Base-by-base conservation (phyloP, 1,140 invertebrate species). In the Aphelenchoides besseyi region DNA sequence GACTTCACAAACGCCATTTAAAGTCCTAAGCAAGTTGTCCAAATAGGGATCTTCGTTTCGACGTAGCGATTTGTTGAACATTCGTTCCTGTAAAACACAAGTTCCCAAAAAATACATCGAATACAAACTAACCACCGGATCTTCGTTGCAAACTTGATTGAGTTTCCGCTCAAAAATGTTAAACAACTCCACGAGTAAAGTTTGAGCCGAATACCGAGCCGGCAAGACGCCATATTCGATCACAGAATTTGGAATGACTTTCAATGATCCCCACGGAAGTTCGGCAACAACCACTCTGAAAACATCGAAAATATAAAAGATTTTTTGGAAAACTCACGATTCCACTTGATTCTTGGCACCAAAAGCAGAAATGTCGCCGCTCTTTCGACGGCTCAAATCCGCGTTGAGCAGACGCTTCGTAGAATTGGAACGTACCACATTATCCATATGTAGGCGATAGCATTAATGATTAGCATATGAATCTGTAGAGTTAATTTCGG, bases 1-100 rank as follows among this genome's bases (percentile, higher is more conserved):
- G 85, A 98, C 93, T 85, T 99, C 96, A 35, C 78, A 80, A 26
- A 83, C 41, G n/a, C 76, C 73, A 63, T 73, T 55, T 2, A 83
- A 53, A 23, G 82, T 76, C 26, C 77, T 36, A 32, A 83, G 63
- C 12, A 83, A 62, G 53, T 84, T 84, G 52, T 83, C 81, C 35
- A 83, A 70, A 70, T 84, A 75, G 0, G 70, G 35, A 68, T 83
- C 82, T 33, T 82, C 83, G 5, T 74, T 73, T 36, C 83, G 54
- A 63, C 76, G 70, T 23, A 83, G 55, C 9, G 83, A 72, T 66
- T 84, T 83, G 62, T 76, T 83, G 23, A 83, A 52, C 29, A 76
- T 55, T 66, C 85, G 85, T 32, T 83, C 82, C 77, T 82, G 61
- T 29, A 70, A 67, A 35, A 23, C 32, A 69, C n/a, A 2, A 74